These are phyloP conservation scores for Tursiops truncatus DNA, from an alignment of 2,113 vertebrate species.

Conservation along the genomic window DNA sequence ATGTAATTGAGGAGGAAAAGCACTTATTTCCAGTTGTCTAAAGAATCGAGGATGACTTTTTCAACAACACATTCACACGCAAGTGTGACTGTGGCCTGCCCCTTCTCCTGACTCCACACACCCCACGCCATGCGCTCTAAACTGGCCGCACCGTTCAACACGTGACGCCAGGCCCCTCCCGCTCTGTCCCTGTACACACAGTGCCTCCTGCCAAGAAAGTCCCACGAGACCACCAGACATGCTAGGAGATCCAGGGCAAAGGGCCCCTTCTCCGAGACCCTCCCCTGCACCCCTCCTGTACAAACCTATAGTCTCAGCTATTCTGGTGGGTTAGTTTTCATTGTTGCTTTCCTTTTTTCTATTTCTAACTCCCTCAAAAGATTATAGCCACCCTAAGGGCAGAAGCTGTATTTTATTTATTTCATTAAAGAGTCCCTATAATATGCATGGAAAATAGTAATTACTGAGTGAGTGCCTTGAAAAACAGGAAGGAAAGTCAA, in stretches of 20 bases:
- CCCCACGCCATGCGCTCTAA: rapidly evolving
- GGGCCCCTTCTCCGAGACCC: not conserved
- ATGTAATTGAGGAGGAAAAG: not conserved
- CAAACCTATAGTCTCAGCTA: not conserved
- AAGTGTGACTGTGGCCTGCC: not conserved
- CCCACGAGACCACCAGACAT: not conserved
- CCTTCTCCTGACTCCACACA: not conserved
- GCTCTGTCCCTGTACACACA: not conserved
- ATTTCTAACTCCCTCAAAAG: not conserved
- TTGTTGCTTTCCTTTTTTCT: not conserved
- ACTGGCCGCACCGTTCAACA: not conserved
- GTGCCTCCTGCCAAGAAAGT: not conserved
- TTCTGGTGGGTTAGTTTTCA: not conserved
- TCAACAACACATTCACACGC: not conserved
- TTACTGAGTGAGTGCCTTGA: not conserved
- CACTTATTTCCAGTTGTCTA: not conserved
- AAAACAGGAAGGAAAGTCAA: not conserved
- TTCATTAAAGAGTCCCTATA: not conserved
- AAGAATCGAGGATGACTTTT: not conserved
- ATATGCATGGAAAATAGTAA: not conserved
- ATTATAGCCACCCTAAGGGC: not conserved
- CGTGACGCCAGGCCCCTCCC: not conserved
- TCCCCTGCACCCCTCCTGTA: not conserved
- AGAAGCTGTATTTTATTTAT: not conserved
- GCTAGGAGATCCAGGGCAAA: not conserved